Evolutionary conservation across 2,888 invertebrate species (phyloP).

Genomic region (Imbricaverruca yamaguchii): DNA sequence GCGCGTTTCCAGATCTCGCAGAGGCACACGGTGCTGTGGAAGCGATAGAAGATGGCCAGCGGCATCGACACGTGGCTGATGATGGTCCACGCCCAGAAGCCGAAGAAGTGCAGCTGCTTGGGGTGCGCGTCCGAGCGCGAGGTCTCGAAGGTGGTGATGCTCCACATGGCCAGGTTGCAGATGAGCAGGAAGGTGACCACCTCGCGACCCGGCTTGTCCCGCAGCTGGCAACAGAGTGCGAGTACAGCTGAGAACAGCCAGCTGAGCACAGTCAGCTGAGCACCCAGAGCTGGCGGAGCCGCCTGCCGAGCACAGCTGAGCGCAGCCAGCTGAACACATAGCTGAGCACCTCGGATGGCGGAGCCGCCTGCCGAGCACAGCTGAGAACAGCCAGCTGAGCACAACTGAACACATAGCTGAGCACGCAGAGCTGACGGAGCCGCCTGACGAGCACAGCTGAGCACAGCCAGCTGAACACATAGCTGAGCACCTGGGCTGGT

Average conservation of each 20-base stretch:
- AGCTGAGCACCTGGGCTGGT: no score
- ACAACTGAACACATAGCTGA: no score
- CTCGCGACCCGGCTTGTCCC: slow-evolving; percentile 83
- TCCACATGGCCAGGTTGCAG: slow-evolving; percentile 88
- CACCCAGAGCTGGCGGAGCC: no score
- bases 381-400: neutral
- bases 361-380: no score
- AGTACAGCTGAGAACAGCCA: neutral
- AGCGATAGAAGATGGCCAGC: slow-evolving; percentile 85
- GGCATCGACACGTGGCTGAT: slow-evolving; percentile 93
- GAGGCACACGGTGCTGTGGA: slow-evolving; percentile 89
- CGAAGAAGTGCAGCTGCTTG: slow-evolving; percentile 83
- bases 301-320: no score
- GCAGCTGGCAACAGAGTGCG: slow-evolving; percentile 50
- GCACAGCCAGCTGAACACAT: no score
- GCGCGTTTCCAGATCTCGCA: slow-evolving; percentile 95
- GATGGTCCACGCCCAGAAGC: slow-evolving; percentile 93
- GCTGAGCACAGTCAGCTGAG: no score
- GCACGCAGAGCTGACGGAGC: no score
- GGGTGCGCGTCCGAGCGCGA: slow-evolving; percentile 85
- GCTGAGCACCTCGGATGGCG: no score
- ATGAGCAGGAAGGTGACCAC: slow-evolving; percentile 82
- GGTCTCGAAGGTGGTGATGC: slow-evolving; percentile 85
- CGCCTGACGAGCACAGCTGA: neutral
- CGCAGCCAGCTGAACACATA: no score